Conservation (phyloP, 2,888 invertebrate genomes). For the Incurvaria masculella region DNA sequence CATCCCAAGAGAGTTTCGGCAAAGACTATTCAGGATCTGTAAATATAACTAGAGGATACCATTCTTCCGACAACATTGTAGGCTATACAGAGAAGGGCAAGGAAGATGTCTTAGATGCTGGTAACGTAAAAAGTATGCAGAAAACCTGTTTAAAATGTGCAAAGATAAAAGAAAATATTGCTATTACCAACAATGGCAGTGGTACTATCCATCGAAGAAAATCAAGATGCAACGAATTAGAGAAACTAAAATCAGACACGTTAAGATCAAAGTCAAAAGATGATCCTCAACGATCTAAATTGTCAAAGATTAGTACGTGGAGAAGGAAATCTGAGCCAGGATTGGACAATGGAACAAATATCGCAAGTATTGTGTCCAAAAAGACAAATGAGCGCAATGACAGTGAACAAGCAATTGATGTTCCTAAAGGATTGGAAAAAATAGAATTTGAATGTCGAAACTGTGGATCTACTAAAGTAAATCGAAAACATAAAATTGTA, state of each 20-base stretch:
- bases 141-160: slow-evolving; percentile 50
- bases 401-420: slow-evolving; percentile 28
- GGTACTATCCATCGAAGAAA: slow-evolving; percentile 30
- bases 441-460: slow-evolving; percentile 49
- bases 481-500: slow-evolving; percentile 26
- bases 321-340: slow-evolving; percentile 71
- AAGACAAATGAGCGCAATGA: slow-evolving; percentile 36
- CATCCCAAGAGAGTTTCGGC: slow-evolving; percentile 46
- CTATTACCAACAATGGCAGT: slow-evolving; percentile 30
- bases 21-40: slow-evolving; percentile 35
- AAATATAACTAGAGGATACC: slow-evolving; percentile 43
- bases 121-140: slow-evolving; percentile 34
- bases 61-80: slow-evolving; percentile 46
- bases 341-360: slow-evolving; percentile 36
- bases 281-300: slow-evolving; percentile 45
- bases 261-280: slow-evolving; percentile 50
- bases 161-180: slow-evolving; percentile 52
- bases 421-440: slow-evolving; percentile 34
- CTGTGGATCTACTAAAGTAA: slow-evolving; percentile 45
- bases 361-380: slow-evolving; percentile 29
- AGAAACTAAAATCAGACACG: slow-evolving; percentile 40
- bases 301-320: slow-evolving; percentile 62
- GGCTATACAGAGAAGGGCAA: slow-evolving; percentile 37
- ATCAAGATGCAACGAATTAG: slow-evolving; percentile 36
- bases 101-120: slow-evolving; percentile 36